Evolutionary conservation across 2,113 vertebrate genomes (phyloP).

Genomic region (Pogona vitticeps): DNA sequence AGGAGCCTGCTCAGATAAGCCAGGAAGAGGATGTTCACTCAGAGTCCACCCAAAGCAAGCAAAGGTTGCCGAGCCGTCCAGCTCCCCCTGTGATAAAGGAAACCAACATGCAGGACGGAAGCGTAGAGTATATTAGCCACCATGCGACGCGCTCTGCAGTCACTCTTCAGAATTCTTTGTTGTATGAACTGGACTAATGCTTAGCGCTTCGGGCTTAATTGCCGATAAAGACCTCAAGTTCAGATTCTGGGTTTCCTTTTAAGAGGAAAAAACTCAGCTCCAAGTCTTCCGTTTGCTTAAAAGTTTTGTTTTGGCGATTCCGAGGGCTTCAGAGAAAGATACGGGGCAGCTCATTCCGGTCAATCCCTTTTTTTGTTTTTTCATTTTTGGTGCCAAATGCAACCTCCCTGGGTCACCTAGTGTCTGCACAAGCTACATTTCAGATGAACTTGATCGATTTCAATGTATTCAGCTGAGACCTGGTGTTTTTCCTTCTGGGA

Average conservation of each 20-base stretch:
- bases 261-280: neutral
- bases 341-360: neutral
- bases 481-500: neutral
- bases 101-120: conserved; percentile 74
- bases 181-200: conserved; percentile 89
- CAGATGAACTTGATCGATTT: neutral
- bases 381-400: too few relatives aligned
- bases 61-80: fast-evolving
- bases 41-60: neutral
- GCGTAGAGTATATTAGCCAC: conserved; percentile 70
- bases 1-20: neutral
- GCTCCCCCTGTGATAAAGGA: conserved; percentile 70
- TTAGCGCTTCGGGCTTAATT: too few relatives aligned
- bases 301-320: neutral
- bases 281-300: neutral
- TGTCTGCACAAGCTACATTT: neutral
- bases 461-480: neutral
- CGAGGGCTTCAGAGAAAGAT: neutral
- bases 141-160: conserved; percentile 82
- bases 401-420: too few relatives aligned
- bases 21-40: conserved; percentile 40
- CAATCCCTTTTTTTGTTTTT: too few relatives aligned
- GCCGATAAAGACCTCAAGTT: neutral
- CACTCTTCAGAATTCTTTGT: conserved; percentile 81
- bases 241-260: neutral